Evolutionary conservation across 92 coral and sea anemone genomes (phyloP), one percentile per base, ranked within the genome.

Genomic region (Zoanthus sociatus): DNA sequence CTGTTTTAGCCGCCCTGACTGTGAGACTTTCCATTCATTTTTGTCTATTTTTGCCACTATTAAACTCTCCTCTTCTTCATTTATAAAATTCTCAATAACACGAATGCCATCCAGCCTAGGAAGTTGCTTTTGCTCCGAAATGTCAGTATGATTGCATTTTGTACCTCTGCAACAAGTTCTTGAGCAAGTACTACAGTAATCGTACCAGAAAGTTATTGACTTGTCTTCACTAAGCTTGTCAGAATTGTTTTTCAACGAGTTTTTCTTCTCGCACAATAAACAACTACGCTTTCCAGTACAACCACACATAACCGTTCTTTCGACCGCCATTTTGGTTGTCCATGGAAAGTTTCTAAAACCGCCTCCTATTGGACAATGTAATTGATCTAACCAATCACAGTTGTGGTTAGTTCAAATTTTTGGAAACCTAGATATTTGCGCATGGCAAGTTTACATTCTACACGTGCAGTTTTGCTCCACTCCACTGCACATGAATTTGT

Each of bases 1-100:
- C 97, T 97, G 99, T 83, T 97, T 97, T 48, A 88, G 89, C 73
- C 99, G 82, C 8, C 99, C 99, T 37, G 99, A 97, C 54, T 97
- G 99, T 26, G 99, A 97, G 44, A 90, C 50, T 72, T 88, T 92
- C 99, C 99, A 97, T 14, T 86, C 88, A 1, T 91, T 93, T 82
- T 91, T 91, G 73, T 97, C 98, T 17, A 97, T 95, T 82, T 90
- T 94, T 21, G 68, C 66, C 9, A 95, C 89, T 83, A 97, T 90
- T 16, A 73, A 33, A 15, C 33, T 75, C 46, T 97, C 99, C 83
- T 97, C 99, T 15, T 76, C 76, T 61, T 95, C 91, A 37, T 63
- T 87, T 6, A 97, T 84, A 91, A 97, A 97, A 54, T 93, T 83
- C 51, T 82, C 93, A 18, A 95, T 73, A 31, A 97, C 94, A 30